phyloP scores from a whole-genome alignment of 2,797 vertebrate genomes.

The Hafferia zeledoni region DNA sequence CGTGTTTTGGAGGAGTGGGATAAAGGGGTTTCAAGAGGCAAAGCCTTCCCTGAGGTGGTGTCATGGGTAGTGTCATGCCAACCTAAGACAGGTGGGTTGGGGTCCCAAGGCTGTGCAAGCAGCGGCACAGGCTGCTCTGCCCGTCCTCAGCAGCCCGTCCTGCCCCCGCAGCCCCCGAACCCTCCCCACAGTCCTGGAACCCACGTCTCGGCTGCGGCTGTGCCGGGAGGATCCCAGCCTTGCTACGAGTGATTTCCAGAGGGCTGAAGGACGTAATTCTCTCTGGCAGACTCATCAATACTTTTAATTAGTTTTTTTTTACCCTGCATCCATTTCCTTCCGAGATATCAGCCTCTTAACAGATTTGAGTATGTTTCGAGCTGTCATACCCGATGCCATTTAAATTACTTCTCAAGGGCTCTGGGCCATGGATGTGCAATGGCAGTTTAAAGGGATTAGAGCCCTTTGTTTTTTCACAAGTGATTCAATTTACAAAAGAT shows the following conservation, averaged over 20 bases:
- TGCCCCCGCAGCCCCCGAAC: neutral
- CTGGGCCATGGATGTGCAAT: slow-evolving; percentile 68
- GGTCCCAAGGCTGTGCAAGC: neutral
- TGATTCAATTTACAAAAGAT: slow-evolving; percentile 73
- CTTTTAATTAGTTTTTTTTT: slow-evolving; percentile 49
- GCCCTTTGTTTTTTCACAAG: slow-evolving; percentile 72
- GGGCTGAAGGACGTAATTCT: slow-evolving; percentile 31
- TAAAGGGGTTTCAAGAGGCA: neutral
- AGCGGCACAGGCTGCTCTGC: neutral
- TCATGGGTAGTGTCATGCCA: too few species aligned
- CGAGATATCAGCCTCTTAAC: slow-evolving; percentile 35
- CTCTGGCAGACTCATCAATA: slow-evolving; percentile 57
- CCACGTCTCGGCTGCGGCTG: accelerated
- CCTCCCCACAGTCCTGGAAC: accelerated
- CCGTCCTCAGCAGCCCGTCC: neutral
- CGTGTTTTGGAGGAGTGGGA: neutral
- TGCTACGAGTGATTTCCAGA: neutral
- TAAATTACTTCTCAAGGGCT: slow-evolving; percentile 67
- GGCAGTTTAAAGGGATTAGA: slow-evolving; percentile 72
- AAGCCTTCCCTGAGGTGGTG: neutral
- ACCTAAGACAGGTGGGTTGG: neutral
- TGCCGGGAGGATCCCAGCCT: neutral
- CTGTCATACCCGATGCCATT: slow-evolving; percentile 48
- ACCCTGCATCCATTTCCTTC: neutral
- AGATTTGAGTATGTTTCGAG: slow-evolving; percentile 58